phyloP scores from a whole-genome alignment of 1,140 invertebrate species.

The Batillaria attramentaria region DNA sequence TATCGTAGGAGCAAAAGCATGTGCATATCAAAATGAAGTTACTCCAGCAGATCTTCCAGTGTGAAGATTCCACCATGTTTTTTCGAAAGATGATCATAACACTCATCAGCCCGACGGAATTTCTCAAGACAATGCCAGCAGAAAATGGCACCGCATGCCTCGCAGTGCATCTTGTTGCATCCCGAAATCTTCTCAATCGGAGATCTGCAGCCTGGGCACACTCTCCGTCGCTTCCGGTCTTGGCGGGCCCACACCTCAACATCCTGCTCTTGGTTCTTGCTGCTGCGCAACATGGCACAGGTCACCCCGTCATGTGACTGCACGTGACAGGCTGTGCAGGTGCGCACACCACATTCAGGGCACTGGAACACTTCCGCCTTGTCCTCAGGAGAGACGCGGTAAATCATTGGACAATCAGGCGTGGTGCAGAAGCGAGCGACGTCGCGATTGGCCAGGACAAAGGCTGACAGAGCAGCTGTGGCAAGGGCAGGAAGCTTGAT shows the following conservation, averaged over 20 bases:
- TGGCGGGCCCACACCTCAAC: conserved; percentile 41
- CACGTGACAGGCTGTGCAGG: conserved; percentile 55
- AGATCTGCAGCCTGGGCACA: conserved; percentile 55
- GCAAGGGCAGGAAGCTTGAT: conserved; percentile 35
- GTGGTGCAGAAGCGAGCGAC: conserved; percentile 55
- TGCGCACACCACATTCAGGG: conserved; percentile 46
- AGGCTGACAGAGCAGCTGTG: conserved; percentile 39
- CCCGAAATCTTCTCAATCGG: conserved; percentile 58
- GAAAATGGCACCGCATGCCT: conserved; percentile 46
- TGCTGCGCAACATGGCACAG: conserved; percentile 50
- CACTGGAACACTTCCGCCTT: conserved; percentile 47
- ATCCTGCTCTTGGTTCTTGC: conserved; percentile 20
- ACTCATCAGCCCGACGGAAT: not conserved
- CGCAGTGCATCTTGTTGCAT: conserved; percentile 57
- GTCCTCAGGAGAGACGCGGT: conserved; percentile 42
- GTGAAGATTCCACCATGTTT: not conserved
- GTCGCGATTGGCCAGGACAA: conserved; percentile 42
- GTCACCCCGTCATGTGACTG: conserved; percentile 57
- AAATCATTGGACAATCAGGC: conserved; percentile 60
- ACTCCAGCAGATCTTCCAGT: not conserved
- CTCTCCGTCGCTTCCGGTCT: conserved; percentile 45
- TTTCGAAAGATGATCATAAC: conserved; percentile 2
- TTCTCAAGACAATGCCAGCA: conserved; percentile 55
- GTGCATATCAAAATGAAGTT: not conserved
- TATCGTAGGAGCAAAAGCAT: too few species aligned